Conservation (phyloP, 2,797 vertebrate genomes). For the Gambelia wislizenii region DNA sequence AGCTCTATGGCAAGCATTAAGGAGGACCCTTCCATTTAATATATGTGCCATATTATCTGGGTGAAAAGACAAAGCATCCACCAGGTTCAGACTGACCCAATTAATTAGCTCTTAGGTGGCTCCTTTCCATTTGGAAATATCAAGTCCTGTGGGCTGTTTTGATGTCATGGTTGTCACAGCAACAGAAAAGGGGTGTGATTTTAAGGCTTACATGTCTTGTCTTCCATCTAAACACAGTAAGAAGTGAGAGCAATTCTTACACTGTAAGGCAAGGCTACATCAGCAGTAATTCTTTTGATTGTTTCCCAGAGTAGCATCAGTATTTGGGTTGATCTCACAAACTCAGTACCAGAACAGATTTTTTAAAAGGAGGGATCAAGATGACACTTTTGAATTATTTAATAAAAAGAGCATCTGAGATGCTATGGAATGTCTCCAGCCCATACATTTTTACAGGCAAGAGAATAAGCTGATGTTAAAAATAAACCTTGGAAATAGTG, state of each 20-base stretch:
- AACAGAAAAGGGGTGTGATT: not conserved
- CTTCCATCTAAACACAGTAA: not conserved
- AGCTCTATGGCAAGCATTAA: not conserved
- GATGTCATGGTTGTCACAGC: too few species aligned
- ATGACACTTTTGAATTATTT: conserved; percentile 31
- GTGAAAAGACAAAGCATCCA: not conserved
- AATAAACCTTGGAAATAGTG: not conserved
- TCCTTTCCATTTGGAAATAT: not conserved
- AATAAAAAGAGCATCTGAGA: conserved; percentile 38
- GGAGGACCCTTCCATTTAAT: not conserved
- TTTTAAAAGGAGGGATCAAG: conserved; percentile 28
- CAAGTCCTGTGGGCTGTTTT: not conserved
- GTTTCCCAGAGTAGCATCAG: conserved; percentile 9
- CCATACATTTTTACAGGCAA: not conserved
- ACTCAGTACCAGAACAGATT: conserved; percentile 29
- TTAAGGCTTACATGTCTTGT: not conserved
- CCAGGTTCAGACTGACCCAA: not conserved
- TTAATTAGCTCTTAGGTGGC: not conserved
- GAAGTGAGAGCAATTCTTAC: conserved; percentile 1
- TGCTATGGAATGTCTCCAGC: not conserved
- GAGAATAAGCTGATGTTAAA: conserved; percentile 20
- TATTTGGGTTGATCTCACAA: conserved; percentile 16
- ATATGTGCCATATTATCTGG: not conserved
- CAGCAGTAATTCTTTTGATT: conserved; percentile 13
- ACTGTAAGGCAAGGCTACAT: not conserved